Percentiles rank a stretch among this genome's conserved stretches.
phyloP scores from a whole-genome alignment of 2,113 vertebrate genomes.

The Stigmatopora nigra region DNA sequence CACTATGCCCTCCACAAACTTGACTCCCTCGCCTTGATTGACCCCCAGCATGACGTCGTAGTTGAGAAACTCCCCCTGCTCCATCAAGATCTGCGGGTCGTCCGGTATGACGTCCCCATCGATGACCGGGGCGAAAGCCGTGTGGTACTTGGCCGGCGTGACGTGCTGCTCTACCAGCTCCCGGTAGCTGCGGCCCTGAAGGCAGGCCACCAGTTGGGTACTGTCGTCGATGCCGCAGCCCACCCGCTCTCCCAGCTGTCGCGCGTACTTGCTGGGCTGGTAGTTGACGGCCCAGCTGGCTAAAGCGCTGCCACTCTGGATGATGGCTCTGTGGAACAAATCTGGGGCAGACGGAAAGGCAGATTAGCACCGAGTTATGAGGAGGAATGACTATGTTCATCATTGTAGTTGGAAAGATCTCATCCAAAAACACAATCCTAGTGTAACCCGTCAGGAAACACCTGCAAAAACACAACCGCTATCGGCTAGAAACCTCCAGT shows the following conservation, averaged over 20 bases:
- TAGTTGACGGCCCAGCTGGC: slow-evolving; percentile 99
- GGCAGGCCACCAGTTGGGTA: slow-evolving; percentile 85
- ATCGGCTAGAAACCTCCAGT: too few relatives aligned
- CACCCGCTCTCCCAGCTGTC: slow-evolving; percentile 85
- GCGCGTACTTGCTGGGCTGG: slow-evolving; percentile 92
- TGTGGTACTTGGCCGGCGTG: slow-evolving; percentile 90
- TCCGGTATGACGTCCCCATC: slow-evolving; percentile 97
- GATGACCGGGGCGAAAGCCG: slow-evolving; percentile 96
- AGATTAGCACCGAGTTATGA: slow-evolving; percentile 6
- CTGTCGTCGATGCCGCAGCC: slow-evolving; percentile 92
- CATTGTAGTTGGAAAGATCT: background rate
- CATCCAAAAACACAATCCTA: background rate
- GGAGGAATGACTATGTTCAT: background rate
- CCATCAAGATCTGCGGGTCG: slow-evolving; percentile 98
- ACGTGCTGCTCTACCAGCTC: slow-evolving; percentile 90
- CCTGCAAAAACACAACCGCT: too few relatives aligned
- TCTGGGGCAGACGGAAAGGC: slow-evolving; percentile 69
- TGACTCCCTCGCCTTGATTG: slow-evolving; percentile 92
- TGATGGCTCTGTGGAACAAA: slow-evolving; percentile 96
- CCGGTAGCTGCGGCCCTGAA: slow-evolving; percentile 82
- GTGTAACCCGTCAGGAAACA: too few relatives aligned
- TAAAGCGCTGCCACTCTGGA: slow-evolving; percentile 94
- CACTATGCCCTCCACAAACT: slow-evolving; percentile 89
- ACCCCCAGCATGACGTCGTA: slow-evolving; percentile 98
- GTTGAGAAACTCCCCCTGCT: slow-evolving; percentile 98